These are phyloP conservation scores for Rhagium mordax DNA, from an alignment of 2,888 invertebrate species.

Conservation along the genomic window DNA sequence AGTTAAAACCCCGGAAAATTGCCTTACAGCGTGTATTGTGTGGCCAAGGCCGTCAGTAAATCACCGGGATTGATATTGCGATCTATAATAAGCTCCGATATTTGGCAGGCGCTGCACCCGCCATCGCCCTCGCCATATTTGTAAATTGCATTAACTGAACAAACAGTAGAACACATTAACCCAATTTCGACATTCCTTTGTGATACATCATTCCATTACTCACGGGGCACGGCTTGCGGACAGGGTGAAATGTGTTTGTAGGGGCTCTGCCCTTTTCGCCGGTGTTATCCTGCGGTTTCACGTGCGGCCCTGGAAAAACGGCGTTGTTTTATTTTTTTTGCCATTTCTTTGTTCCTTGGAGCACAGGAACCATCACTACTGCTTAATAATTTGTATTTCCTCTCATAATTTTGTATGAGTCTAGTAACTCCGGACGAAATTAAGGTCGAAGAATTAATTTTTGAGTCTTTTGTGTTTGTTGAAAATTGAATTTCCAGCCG, in stretches of 20 bases:
- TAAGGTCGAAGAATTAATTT: too few species aligned
- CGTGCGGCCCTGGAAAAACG: neutral
- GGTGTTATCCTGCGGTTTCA: neutral
- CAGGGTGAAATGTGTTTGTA: constrained; percentile 10
- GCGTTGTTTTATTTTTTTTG: neutral
- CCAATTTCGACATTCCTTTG: constrained; percentile 33
- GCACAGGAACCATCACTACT: too few species aligned
- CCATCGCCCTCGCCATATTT: constrained; percentile 11
- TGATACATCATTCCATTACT: constrained; percentile 29
- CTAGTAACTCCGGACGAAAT: too few species aligned
- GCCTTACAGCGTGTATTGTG: neutral
- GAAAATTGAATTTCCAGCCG: constrained; percentile 19
- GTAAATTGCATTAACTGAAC: constrained; percentile 34
- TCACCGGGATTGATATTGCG: neutral
- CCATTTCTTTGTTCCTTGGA: too few species aligned
- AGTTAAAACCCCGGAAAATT: constrained; percentile 5
- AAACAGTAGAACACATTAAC: constrained; percentile 38
- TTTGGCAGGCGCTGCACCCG: neutral
- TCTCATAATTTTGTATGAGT: too few species aligned
- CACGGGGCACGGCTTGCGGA: neutral
- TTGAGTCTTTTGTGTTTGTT: constrained; percentile 18
- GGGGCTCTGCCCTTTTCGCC: constrained; percentile 5
- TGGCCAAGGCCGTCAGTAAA: neutral
- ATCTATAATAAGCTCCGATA: neutral
- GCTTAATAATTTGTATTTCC: too few species aligned